Evolutionary conservation across 2,888 invertebrate species (phyloP).

Genomic region (Conomelus anceps): DNA sequence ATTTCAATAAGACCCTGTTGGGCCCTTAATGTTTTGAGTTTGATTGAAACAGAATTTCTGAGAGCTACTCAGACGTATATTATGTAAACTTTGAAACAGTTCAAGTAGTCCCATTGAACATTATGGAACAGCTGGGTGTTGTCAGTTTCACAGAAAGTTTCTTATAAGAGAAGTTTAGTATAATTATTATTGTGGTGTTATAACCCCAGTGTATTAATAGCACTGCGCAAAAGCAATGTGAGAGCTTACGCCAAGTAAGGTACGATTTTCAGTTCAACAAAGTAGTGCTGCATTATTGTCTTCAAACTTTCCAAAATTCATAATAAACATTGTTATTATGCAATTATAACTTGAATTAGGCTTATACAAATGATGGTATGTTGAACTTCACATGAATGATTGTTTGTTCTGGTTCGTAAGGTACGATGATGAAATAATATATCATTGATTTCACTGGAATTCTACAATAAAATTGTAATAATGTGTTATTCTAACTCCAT

Average conservation of each 20-base stretch:
- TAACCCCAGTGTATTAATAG: too few species aligned
- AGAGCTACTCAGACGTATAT: neutral
- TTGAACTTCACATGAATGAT: neutral
- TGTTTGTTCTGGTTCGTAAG: neutral
- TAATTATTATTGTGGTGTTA: neutral
- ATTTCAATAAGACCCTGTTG: too few species aligned
- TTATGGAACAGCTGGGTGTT: neutral
- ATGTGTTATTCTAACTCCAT: too few species aligned
- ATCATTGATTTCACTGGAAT: too few species aligned
- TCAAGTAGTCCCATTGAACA: neutral
- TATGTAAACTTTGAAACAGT: neutral
- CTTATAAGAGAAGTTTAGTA: neutral
- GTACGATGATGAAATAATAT: too few species aligned
- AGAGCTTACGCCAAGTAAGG: neutral
- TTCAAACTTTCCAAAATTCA: neutral
- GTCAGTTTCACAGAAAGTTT: neutral
- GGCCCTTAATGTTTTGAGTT: too few species aligned
- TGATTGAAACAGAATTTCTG: neutral
- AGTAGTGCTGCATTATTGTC: neutral
- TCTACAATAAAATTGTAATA: too few species aligned
- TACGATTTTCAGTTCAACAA: neutral
- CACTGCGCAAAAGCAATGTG: neutral
- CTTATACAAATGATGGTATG: neutral
- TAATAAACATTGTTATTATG: neutral
- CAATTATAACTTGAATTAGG: neutral